Evolutionary conservation across 2,797 vertebrate genomes (phyloP), one percentile per base, ranked within the genome.

Genomic region (Pyrocephalus nanus): DNA sequence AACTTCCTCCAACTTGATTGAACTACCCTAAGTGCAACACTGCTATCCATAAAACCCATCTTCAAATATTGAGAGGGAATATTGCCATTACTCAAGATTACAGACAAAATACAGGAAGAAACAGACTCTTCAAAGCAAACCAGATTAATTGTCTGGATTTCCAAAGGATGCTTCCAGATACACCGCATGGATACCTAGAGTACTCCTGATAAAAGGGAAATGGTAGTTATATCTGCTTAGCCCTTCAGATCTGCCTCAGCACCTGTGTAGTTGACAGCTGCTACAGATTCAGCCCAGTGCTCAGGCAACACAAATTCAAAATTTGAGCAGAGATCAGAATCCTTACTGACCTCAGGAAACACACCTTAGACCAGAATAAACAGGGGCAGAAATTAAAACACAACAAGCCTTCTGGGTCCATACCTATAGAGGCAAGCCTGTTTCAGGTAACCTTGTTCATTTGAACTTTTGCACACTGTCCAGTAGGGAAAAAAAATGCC

Each of bases 181-280:
- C 4, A 70, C 51, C 55, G 14, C n/a, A 32, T 1, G 4, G 76
- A 30, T 45, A 54, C 18, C 16, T 21, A 4, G 1, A 58, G 22
- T 10, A 42, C 14, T 51, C 58, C 40, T 43, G 23, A 30, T 8
- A 69, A 78, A 78, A 58, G 16, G 30, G 15, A 55, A 82, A 26
- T 9, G 19, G 48, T 0, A 84, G 23, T 18, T 23, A 7, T 1
- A 70, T 5, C 29, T 2, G 2, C 67, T 73, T 4, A 43, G 51
- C 19, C n/a, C 38, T 58, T 43, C 11, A 18, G 25, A 13, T 43
- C 60, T 36, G 10, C 50, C 58, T 32, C 36, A 58, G 3, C 22
- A 48, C 21, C 34, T 36, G 12, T 3, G 16, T 29, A 36, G 11
- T 40, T 30, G 20, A 19, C 36, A 42, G 19, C 4, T 18, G 2